Evolutionary conservation across 2,797 vertebrate genomes (phyloP), one percentile per base, ranked within the genome.

Genomic region (Danio aesculapii): DNA sequence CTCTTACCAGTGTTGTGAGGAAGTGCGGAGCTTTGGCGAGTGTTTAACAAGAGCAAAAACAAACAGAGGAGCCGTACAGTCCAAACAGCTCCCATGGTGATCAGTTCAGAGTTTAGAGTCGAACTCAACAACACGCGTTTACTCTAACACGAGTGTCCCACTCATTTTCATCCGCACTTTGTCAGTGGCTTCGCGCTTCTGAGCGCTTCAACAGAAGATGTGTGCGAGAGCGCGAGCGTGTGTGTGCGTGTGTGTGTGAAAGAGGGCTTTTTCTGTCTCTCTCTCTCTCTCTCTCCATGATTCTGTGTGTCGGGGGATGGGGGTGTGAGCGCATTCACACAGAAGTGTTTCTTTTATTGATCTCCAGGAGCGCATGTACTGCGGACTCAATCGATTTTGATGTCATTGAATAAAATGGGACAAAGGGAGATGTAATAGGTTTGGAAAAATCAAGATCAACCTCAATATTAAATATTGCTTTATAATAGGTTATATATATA

Each of bases 1-100:
- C 81, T 83, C 94, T 91, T 93, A 95, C 94, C 94, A 92, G 90
- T 90, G 90, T 87, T 92, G 88, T 92, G 91, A 88, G 90, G 87
- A 89, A 91, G 91, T 84, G 92, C 91, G 64, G 90, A 81, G 91
- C 91, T 93, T 92, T 93, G 93, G 90, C 90, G 89, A 90, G 89
- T 93, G 89, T 94, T 93, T 93, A 95, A 94, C 92, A 95, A 88
- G 91, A 95, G 92, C 90, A 95, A 92, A 92, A 94, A 92, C 92
- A 94, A 94, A 94, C 94, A 94, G 64, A 94, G 90, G 91, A 92
- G 88, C 88, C 90, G 89, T 69, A 91, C 88, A 87, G 90, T 90
- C 90, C 94, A 90, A 90, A 92, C 74, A 91, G 91, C 92, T 92
- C 92, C 94, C 95, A 95, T 95, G 89, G 92, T 91, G 94, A 92